These are phyloP conservation scores for Antheraea yamamai DNA, from an alignment of 2,888 invertebrate genomes.

Conservation along the genomic window DNA sequence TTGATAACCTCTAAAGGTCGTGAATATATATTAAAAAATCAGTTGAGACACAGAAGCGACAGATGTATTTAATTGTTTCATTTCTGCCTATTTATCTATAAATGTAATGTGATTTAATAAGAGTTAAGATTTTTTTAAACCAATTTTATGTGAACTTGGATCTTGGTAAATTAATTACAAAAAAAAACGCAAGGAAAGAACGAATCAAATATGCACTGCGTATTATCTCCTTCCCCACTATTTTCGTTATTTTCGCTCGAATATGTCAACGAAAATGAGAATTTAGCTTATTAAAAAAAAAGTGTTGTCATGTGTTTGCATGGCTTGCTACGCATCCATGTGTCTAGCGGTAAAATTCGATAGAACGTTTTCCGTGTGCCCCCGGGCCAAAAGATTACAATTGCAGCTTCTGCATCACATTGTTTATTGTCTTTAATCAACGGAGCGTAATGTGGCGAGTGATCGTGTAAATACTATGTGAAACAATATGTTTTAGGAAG, in stretches of 20 bases:
- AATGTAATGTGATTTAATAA: no score
- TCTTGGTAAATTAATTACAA: background rate
- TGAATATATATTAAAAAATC: no score
- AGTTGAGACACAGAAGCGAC: no score
- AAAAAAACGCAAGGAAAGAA: background rate
- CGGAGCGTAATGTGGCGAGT: constrained; percentile 6
- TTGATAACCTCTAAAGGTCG: no score
- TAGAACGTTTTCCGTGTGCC: background rate
- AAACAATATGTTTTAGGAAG: constrained; percentile 1
- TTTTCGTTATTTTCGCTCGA: no score
- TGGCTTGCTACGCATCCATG: background rate
- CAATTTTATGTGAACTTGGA: no score
- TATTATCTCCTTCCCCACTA: no score
- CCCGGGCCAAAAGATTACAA: background rate
- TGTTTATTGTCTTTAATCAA: constrained; percentile 5
- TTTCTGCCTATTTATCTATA: no score
- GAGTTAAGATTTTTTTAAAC: no score
- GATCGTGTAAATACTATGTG: background rate
- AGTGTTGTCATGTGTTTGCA: background rate
- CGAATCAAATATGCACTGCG: no score
- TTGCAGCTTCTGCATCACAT: background rate
- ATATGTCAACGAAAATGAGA: background rate
- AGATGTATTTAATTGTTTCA: no score
- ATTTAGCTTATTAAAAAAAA: background rate
- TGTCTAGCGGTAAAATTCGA: background rate